These are phyloP conservation scores for Drosophila mercatorum DNA, from an alignment of 2,888 invertebrate genomes.

Conservation along the genomic window DNA sequence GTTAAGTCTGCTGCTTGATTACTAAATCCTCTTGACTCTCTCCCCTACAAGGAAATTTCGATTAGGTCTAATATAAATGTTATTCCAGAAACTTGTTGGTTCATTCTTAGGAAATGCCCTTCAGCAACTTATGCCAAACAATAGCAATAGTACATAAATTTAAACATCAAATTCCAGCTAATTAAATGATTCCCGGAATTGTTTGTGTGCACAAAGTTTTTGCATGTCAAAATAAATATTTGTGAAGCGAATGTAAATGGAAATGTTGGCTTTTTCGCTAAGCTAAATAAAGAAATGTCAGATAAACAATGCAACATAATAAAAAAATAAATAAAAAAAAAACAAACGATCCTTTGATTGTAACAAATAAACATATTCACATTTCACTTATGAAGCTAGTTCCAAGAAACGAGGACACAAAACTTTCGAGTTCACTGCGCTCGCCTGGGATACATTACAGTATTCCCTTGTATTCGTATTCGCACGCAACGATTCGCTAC, in stretches of 20 bases:
- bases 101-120: neutral
- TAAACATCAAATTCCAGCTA: neutral
- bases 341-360: slow-evolving; percentile 1
- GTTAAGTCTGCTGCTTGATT: too few species aligned
- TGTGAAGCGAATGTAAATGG: neutral
- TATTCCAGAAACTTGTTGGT: neutral
- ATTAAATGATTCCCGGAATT: neutral
- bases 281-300: neutral
- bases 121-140: too few species aligned
- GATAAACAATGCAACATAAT: neutral
- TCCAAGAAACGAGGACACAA: slow-evolving; percentile 8
- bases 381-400: slow-evolving; percentile 8
- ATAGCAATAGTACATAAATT: neutral
- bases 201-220: neutral
- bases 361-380: slow-evolving; percentile 6
- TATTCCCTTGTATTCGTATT: neutral
- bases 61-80: neutral
- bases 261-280: neutral
- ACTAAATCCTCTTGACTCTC: too few species aligned
- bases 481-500: neutral
- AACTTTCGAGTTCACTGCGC: slow-evolving; percentile 8
- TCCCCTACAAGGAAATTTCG: too few species aligned
- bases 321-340: neutral
- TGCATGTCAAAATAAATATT: neutral
- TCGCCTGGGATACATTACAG: slow-evolving; percentile 8